Percentiles rank a stretch among this genome's conserved stretches.
These are phyloP conservation scores for Esox masquinongy DNA, from an alignment of 2,797 vertebrate species.

Conservation along the genomic window DNA sequence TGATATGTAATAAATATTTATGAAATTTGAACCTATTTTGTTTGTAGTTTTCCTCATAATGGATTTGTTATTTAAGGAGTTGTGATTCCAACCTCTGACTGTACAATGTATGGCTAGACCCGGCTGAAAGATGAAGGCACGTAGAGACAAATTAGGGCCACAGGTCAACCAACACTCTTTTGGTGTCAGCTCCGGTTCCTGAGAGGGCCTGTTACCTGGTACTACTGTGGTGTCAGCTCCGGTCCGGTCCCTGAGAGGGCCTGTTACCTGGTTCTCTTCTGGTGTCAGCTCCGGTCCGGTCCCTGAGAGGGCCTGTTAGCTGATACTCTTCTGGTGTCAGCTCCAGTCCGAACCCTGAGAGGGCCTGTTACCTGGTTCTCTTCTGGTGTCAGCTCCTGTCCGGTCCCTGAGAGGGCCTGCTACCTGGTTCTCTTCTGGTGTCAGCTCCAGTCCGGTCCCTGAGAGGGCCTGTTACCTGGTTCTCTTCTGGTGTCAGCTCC, in stretches of 20 bases:
- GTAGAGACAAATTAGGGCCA: background rate
- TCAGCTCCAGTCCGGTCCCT: background rate
- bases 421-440: no score
- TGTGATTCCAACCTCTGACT: background rate
- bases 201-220: no score
- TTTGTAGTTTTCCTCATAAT: background rate
- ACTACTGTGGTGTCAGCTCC: no score
- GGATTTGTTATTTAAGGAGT: background rate
- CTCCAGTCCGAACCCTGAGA: background rate
- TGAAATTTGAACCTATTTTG: constrained; percentile 70
- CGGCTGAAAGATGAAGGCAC: background rate
- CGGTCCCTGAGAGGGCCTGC: no score
- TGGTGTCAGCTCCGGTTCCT: background rate
- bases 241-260: no score
- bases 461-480: no score
- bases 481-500: no score
- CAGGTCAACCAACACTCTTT: background rate
- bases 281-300: no score
- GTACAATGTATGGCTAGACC: background rate
- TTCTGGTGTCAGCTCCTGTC: background rate
- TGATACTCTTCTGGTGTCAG: no score
- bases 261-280: no score
- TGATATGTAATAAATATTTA: constrained; percentile 92
- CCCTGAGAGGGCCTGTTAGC: no score
- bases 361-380: background rate